Evolutionary conservation across 2,888 invertebrate species (phyloP).

Genomic region (Mythimna impura): DNA sequence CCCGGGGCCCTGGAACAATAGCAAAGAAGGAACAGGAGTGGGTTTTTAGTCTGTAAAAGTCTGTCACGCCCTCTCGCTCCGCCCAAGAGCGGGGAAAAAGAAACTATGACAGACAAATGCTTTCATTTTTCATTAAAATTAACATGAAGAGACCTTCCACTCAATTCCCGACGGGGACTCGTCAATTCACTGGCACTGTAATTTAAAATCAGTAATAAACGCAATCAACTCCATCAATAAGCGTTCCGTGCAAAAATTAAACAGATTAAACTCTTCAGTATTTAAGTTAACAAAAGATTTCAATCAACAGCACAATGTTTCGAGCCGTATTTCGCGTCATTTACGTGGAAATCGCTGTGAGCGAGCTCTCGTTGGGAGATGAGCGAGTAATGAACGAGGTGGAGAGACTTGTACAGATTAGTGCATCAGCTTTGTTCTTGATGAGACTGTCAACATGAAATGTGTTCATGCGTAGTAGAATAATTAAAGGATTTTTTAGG

Average conservation of each 20-base stretch:
- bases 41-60: no score
- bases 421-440: not conserved
- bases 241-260: conserved; percentile 40
- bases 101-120: no score
- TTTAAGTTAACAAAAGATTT: conserved; percentile 69
- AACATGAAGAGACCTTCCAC: conserved; percentile 12
- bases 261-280: conserved; percentile 57
- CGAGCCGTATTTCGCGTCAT: conserved; percentile 65
- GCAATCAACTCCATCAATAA: conserved; percentile 51
- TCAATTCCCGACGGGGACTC: not conserved
- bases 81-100: no score
- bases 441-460: not conserved
- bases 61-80: no score
- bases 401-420: not conserved
- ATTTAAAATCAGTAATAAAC: conserved; percentile 58
- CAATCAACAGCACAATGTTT: conserved; percentile 66
- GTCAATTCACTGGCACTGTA: conserved; percentile 10
- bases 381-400: conserved; percentile 47
- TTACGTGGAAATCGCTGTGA: conserved; percentile 53
- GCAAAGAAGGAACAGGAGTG: no score
- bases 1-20: no score
- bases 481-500: not conserved
- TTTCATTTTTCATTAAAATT: conserved; percentile 19
- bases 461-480: not conserved
- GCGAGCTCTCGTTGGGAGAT: conserved; percentile 32